These are phyloP conservation scores for Apoda limacodes DNA, from an alignment of 2,888 invertebrate genomes.

Conservation along the genomic window DNA sequence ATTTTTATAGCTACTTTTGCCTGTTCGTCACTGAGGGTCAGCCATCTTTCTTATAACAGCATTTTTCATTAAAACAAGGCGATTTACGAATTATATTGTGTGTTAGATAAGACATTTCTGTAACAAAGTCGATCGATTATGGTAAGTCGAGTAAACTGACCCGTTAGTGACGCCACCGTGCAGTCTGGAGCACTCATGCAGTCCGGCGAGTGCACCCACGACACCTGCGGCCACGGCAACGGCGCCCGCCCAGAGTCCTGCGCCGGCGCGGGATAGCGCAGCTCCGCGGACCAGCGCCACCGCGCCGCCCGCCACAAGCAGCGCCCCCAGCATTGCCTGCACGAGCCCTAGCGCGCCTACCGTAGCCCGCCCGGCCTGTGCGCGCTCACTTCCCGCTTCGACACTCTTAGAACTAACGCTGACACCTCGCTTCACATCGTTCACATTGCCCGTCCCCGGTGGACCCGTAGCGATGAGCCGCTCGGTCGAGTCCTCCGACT, in stretches of 20 bases:
- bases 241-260: constrained; percentile 77
- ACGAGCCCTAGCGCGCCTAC: constrained; percentile 68
- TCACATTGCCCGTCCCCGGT: constrained; percentile 24
- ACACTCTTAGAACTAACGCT: constrained; percentile 57
- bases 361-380: constrained; percentile 28
- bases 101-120: too few species aligned
- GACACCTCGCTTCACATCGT: constrained; percentile 32
- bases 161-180: constrained; percentile 34
- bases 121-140: too few species aligned
- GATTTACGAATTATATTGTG: too few species aligned
- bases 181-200: constrained; percentile 66
- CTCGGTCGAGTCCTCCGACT: constrained; percentile 68
- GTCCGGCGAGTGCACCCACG: constrained; percentile 72
- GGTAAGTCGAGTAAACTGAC: constrained; percentile 32
- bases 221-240: constrained; percentile 72
- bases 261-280: constrained; percentile 68
- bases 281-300: constrained; percentile 74
- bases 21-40: too few species aligned
- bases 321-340: constrained; percentile 73
- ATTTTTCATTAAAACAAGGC: too few species aligned
- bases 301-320: constrained; percentile 73
- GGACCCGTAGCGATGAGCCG: constrained; percentile 70
- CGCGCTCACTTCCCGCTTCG: constrained; percentile 43
- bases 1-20: too few species aligned
- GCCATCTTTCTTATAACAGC: too few species aligned